phyloP scores from a whole-genome alignment of 1,140 invertebrate species.

The Zaprionus ornatus region DNA sequence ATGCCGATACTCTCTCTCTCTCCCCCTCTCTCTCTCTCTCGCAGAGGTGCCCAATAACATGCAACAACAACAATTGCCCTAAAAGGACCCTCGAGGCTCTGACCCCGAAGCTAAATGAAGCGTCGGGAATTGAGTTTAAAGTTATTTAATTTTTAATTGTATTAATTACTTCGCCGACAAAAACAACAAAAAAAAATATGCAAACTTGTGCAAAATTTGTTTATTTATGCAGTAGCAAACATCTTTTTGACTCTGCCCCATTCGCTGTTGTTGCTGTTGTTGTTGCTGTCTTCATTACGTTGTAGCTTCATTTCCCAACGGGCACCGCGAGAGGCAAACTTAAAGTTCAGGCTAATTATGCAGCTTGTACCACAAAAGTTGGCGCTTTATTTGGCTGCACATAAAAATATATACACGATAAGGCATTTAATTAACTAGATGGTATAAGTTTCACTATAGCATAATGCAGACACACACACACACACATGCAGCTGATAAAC shows the following conservation, averaged over 20 bases:
- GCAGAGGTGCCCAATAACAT: background rate
- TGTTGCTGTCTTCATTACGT: background rate
- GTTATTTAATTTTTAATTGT: slow-evolving; percentile 78
- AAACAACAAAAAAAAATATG: slow-evolving; percentile 36
- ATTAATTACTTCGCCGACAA: slow-evolving; percentile 63
- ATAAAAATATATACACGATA: slow-evolving; percentile 44
- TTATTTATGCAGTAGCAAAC: slow-evolving; percentile 71
- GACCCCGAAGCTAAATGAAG: slow-evolving; percentile 37
- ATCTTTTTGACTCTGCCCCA: slow-evolving; percentile 4
- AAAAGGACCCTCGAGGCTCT: slow-evolving; percentile 27
- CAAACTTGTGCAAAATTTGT: slow-evolving; percentile 56
- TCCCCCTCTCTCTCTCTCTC: background rate
- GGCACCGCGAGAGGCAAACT: slow-evolving; percentile 39
- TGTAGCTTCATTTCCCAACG: slow-evolving; percentile 29
- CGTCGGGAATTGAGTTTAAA: slow-evolving; percentile 66
- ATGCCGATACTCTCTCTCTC: slow-evolving; percentile 31
- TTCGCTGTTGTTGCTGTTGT: background rate
- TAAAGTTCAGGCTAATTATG: slow-evolving; percentile 62
- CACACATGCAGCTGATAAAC: slow-evolving; percentile 16
- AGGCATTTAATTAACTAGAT: slow-evolving; percentile 39
- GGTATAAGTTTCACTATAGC: slow-evolving; percentile 41
- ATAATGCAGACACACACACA: slow-evolving; percentile 19
- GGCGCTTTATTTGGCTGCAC: slow-evolving; percentile 25
- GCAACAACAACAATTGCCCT: slow-evolving; percentile 16
- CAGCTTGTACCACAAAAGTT: slow-evolving; percentile 30